phyloP scores from a whole-genome alignment of 2,888 invertebrate genomes.

The Acanthosepion lycidas region DNA sequence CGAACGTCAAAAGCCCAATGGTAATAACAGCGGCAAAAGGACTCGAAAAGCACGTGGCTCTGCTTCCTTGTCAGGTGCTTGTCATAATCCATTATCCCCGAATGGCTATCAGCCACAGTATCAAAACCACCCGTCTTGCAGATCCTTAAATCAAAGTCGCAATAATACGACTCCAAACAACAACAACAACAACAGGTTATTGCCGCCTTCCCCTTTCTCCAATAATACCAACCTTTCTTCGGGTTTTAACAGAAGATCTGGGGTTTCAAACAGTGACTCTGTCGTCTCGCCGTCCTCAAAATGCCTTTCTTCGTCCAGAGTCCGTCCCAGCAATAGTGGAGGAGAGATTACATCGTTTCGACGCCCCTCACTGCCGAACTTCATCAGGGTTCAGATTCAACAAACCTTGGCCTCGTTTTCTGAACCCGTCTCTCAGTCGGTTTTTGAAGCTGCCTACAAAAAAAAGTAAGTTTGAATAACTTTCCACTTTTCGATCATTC shows the following conservation, averaged over 20 bases:
- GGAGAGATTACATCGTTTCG: not conserved
- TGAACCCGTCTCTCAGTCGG: not conserved
- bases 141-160: not conserved
- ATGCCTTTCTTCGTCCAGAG: slow-evolving; percentile 4
- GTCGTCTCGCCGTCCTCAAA: not conserved
- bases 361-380: slow-evolving; percentile 37
- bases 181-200: not conserved
- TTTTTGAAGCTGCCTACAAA: slow-evolving; percentile 23
- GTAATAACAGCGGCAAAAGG: slow-evolving; percentile 52
- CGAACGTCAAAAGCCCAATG: slow-evolving; percentile 61
- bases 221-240: too few relatives aligned
- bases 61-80: too few relatives aligned
- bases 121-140: not conserved
- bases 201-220: not conserved
- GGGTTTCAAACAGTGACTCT: not conserved
- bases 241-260: too few relatives aligned
- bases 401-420: slow-evolving; percentile 11
- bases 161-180: not conserved
- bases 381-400: slow-evolving; percentile 24
- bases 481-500: not conserved
- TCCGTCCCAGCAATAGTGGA: not conserved
- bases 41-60: not conserved
- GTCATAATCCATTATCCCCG: too few relatives aligned
- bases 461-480: not conserved
- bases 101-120: not conserved